Conservation (phyloP, 2,797 vertebrate genomes). For the Limosa lapponica region DNA sequence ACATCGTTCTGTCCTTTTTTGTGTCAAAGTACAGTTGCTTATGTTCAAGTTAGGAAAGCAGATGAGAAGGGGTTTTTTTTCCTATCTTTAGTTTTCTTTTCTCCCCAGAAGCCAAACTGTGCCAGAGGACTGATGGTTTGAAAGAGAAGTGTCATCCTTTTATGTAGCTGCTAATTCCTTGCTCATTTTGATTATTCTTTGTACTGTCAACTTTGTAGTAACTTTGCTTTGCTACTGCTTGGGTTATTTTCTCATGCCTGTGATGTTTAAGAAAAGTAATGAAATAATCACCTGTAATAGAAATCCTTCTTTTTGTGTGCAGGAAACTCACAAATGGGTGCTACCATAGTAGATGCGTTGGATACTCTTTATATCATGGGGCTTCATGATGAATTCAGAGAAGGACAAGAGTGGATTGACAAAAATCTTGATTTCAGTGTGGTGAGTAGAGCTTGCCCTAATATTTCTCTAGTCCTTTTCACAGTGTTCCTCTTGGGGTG, state of each 20-base stretch:
- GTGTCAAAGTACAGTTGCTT: neutral
- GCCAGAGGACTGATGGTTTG: neutral
- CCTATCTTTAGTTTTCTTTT: neutral
- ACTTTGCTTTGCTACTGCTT: neutral
- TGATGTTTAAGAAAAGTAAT: neutral
- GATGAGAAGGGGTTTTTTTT: neutral
- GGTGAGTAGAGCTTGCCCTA: slow-evolving; percentile 79
- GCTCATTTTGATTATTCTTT: neutral
- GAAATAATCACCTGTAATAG: slow-evolving; percentile 39
- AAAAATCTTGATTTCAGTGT: slow-evolving; percentile 96
- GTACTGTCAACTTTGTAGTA: neutral
- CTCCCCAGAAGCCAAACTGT: neutral
- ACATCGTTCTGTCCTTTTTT: neutral
- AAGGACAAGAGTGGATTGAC: slow-evolving; percentile 95
- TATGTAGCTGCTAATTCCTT: neutral
- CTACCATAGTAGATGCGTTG: slow-evolving; percentile 95
- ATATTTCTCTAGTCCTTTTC: neutral
- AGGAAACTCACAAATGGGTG: slow-evolving; percentile 97
- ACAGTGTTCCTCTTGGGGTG: neutral
- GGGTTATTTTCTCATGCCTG: neutral
- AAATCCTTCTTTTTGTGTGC: slow-evolving; percentile 5
- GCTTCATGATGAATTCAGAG: slow-evolving; percentile 94
- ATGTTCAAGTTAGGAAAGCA: neutral
- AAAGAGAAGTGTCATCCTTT: neutral
- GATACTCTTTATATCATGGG: slow-evolving; percentile 99